phyloP scores from a whole-genome alignment of 2,797 vertebrate species.

The Vespertilio murinus region DNA sequence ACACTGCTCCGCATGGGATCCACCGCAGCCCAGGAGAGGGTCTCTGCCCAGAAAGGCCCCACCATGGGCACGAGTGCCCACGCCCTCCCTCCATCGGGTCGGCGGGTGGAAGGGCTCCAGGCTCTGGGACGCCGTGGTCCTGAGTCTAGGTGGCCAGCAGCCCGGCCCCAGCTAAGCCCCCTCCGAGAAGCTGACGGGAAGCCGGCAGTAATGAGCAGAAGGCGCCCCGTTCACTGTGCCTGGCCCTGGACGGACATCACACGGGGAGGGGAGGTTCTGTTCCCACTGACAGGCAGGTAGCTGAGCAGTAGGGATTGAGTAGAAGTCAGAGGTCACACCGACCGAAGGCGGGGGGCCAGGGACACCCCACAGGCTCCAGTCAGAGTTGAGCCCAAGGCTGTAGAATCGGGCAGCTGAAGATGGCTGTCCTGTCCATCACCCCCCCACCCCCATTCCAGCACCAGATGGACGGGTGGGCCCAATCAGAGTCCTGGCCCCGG shows the following conservation, averaged over 20 bases:
- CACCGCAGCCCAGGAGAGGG: constrained; percentile 36
- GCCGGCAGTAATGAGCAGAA: neutral
- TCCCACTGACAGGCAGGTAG: neutral
- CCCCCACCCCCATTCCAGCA: fast-evolving
- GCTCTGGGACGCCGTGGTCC: neutral
- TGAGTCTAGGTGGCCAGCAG: neutral
- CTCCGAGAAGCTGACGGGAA: neutral
- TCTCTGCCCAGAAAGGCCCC: constrained; percentile 40
- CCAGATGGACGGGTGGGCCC: neutral
- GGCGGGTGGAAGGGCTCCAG: neutral
- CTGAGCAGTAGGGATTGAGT: neutral
- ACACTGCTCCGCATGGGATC: constrained; percentile 28
- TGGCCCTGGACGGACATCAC: neutral
- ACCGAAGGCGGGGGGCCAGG: neutral
- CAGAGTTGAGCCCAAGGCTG: neutral
- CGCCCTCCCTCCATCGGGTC: neutral
- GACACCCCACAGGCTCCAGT: neutral
- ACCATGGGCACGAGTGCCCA: neutral
- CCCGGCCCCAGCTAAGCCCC: neutral
- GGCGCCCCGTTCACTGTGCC: neutral
- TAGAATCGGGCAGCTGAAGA: neutral
- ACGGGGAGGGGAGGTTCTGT: neutral
- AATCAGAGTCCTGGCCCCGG: neutral
- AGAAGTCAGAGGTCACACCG: neutral
- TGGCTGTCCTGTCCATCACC: neutral